Percentiles rank a stretch among this genome's conserved stretches.
phyloP scores from a whole-genome alignment of 2,113 vertebrate species.

The Opisthocomus hoazin region DNA sequence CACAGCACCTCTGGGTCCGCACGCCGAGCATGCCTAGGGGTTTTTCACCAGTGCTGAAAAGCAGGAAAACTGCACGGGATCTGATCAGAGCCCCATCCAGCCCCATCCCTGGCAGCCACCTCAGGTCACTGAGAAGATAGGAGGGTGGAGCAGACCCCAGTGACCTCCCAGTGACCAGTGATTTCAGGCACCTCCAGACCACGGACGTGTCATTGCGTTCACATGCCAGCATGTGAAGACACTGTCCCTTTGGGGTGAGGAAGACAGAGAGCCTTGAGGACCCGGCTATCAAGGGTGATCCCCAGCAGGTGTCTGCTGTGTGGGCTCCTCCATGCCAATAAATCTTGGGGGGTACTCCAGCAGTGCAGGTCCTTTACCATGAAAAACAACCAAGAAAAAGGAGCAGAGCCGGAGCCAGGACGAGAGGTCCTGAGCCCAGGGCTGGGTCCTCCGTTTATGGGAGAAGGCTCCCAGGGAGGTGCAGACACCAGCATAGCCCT shows the following conservation, averaged over 20 bases:
- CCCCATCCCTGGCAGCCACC: neutral
- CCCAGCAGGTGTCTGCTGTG: neutral
- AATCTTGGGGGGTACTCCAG: fast-evolving
- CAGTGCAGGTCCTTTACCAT: neutral
- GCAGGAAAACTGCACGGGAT: neutral
- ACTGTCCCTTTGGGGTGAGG: neutral
- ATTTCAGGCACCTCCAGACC: neutral
- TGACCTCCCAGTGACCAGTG: neutral
- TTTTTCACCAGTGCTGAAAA: neutral
- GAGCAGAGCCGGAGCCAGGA: neutral
- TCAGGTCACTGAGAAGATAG: neutral
- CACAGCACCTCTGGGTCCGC: fast-evolving
- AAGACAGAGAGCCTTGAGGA: neutral
- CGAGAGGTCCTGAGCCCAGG: neutral
- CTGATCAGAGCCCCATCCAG: neutral
- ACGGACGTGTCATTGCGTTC: neutral
- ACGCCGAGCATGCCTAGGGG: fast-evolving
- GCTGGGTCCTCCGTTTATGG: neutral
- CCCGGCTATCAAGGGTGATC: fast-evolving
- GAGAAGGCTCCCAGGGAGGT: neutral
- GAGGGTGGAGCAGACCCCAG: fast-evolving
- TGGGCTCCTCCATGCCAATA: neutral
- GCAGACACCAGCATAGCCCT: neutral
- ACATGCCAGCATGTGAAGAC: fast-evolving
- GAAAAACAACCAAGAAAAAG: neutral